Conservation (phyloP, 2,113 vertebrate species). For the Deroptyus accipitrinus region DNA sequence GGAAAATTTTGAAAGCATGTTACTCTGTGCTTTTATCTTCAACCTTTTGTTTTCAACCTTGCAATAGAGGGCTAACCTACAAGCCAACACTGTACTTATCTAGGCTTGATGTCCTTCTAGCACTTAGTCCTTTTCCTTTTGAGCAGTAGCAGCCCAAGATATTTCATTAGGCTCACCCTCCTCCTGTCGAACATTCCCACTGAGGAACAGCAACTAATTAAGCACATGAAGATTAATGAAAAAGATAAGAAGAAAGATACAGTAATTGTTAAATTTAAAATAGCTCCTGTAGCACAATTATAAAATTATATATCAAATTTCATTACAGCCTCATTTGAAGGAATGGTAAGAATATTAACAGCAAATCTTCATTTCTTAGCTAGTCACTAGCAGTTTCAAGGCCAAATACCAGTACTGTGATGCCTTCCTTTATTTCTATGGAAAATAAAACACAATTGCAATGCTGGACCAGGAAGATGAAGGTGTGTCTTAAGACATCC, state of each 20-base stretch:
- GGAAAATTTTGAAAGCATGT: not conserved
- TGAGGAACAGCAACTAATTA: conserved; percentile 59
- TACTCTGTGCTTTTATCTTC: not conserved
- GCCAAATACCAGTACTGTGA: not conserved
- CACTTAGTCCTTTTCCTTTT: not conserved
- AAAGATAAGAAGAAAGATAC: conserved; percentile 27
- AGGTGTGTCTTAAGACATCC: not conserved
- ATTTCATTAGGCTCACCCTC: conserved; percentile 39
- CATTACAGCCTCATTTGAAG: conserved; percentile 17
- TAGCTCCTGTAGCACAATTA: not conserved
- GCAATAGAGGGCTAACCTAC: not conserved
- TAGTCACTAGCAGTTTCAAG: not conserved
- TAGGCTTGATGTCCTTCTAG: not conserved
- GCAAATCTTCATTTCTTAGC: conserved; percentile 23
- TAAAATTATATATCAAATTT: conserved; percentile 31
- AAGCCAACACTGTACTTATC: not conserved
- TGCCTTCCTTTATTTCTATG: not conserved
- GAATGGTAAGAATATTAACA: conserved; percentile 17
- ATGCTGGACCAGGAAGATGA: not conserved
- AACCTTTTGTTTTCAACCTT: not conserved
- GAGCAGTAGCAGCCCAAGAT: not conserved
- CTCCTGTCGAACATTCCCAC: conserved; percentile 25
- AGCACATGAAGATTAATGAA: conserved; percentile 56
- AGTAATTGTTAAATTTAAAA: conserved; percentile 18
- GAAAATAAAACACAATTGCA: not conserved